Evolutionary conservation across 2,797 vertebrate species (phyloP).

Genomic region (Hydrocynus forskahlii): DNA sequence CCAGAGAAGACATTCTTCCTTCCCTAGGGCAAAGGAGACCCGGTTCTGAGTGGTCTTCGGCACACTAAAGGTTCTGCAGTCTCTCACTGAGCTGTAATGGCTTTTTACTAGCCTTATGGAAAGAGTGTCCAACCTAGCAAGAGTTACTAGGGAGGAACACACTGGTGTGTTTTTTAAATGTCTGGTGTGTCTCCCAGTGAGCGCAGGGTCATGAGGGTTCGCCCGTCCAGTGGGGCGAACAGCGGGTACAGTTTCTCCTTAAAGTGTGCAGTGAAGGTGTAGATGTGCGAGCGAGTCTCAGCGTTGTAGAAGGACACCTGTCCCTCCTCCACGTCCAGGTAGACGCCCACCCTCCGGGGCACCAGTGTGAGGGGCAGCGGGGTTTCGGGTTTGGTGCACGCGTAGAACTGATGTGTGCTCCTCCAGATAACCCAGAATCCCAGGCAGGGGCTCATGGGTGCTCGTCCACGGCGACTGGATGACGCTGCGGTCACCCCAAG

Average conservation of each 20-base stretch:
- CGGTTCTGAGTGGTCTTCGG: too few species aligned
- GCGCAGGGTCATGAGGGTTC: conserved; percentile 56
- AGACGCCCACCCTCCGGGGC: conserved; percentile 57
- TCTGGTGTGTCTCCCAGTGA: too few species aligned
- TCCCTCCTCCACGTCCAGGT: conserved; percentile 62
- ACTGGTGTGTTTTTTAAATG: too few species aligned
- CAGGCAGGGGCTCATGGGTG: conserved; percentile 68
- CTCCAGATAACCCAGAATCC: conserved; percentile 71
- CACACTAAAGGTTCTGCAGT: too few species aligned
- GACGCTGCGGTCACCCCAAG: conserved; percentile 66
- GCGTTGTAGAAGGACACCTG: conserved; percentile 65
- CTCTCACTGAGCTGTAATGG: too few species aligned
- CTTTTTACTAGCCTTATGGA: too few species aligned
- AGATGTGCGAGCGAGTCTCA: conserved; percentile 53
- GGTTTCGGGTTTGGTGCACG: conserved; percentile 59
- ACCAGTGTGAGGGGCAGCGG: conserved; percentile 45
- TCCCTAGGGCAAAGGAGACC: too few species aligned
- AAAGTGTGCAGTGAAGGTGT: conserved; percentile 57
- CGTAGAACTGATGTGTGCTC: conserved; percentile 62
- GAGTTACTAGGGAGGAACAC: too few species aligned
- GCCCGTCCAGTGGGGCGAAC: conserved; percentile 63
- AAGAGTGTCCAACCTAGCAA: too few species aligned
- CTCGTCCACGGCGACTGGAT: conserved; percentile 67
- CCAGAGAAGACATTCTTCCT: too few species aligned
- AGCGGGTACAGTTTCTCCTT: conserved; percentile 59